Evolutionary conservation across 2,888 invertebrate genomes (phyloP).

Genomic region (Tenthredo amoena): DNA sequence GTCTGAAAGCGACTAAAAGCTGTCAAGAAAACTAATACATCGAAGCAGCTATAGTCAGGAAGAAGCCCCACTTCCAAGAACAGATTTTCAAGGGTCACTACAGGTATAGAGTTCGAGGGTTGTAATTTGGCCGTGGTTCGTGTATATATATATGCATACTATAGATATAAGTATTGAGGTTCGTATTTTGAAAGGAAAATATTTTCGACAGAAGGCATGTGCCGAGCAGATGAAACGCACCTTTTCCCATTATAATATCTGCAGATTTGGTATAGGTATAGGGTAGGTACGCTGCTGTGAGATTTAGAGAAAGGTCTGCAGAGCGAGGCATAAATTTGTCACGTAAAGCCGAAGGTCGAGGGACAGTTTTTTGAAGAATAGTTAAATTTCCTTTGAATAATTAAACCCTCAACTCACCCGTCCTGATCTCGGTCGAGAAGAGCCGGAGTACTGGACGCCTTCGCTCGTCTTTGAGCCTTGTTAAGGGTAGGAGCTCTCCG

Average conservation of each 20-base stretch:
- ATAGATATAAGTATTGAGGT: neutral
- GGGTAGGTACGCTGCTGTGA: neutral
- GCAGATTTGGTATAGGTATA: neutral
- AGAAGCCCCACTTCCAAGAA: constrained; percentile 67
- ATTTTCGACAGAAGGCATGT: neutral
- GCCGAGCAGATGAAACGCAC: neutral
- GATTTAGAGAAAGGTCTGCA: neutral
- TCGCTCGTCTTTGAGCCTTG: constrained; percentile 71
- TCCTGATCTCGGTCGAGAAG: constrained; percentile 71
- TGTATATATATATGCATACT: neutral
- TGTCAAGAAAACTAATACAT: constrained; percentile 57
- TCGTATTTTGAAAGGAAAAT: neutral
- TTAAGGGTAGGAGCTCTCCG: constrained; percentile 68
- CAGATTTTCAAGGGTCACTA: constrained; percentile 71
- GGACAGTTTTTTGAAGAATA: neutral
- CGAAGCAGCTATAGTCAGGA: constrained; percentile 44
- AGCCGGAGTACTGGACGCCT: constrained; percentile 74
- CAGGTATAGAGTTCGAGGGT: constrained; percentile 64
- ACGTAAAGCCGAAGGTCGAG: neutral
- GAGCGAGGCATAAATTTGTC: neutral
- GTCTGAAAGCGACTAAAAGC: constrained; percentile 67
- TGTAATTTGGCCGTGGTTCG: constrained; percentile 56
- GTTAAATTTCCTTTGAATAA: constrained; percentile 35
- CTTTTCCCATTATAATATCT: neutral
- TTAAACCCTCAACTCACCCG: constrained; percentile 64